Evolutionary conservation across 1,140 invertebrate species (phyloP), one percentile per base, ranked within the genome.

Genomic region (Diorhabda elongata): DNA sequence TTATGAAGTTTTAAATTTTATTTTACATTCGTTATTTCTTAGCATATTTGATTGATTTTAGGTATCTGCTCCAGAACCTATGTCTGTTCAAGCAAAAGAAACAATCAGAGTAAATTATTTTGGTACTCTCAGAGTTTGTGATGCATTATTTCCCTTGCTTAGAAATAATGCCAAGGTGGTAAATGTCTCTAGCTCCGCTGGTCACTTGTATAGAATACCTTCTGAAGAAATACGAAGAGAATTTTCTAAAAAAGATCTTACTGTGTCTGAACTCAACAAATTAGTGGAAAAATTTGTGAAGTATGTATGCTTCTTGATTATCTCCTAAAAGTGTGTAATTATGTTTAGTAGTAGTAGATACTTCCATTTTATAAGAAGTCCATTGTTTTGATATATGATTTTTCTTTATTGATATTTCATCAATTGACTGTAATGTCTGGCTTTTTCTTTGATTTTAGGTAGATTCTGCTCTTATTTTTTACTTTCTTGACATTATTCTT

Each of bases 101-200:
- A 92, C 91, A 1, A 73, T 91, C 0, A 79, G 78, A 57, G 86
- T 88, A 0, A 93, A 93, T 80, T 92, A 88, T 76, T 90, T 88
- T 74, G 85, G 83, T 9, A 84, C 87, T 2, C 72, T 89, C 7
- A 81, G 84, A 57, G 83, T 88, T 8, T 92, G 89, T 73, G 80
- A 89, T 6, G 80, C 81, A 42, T 75, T 93, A 2, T 90, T 92
- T 76, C 90, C 91, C 5, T 72, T 93, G 4, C 79, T 93, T 4
- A 79, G 84, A 60, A 80, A 85, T 56, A 85, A 89, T 74, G 90
- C 88, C 5, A 85, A 89, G 78, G 89, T 94, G 11, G 87, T 92
- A 0, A 90, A 92, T 80, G 68, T 94, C 0, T 92, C 90, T 0
- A 92, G 91, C 80, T 85, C 85, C 57, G 74, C 73, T 3, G 90